Base-by-base conservation (phyloP, 2,113 vertebrate genomes). In the Acrocephalus kingi region DNA sequence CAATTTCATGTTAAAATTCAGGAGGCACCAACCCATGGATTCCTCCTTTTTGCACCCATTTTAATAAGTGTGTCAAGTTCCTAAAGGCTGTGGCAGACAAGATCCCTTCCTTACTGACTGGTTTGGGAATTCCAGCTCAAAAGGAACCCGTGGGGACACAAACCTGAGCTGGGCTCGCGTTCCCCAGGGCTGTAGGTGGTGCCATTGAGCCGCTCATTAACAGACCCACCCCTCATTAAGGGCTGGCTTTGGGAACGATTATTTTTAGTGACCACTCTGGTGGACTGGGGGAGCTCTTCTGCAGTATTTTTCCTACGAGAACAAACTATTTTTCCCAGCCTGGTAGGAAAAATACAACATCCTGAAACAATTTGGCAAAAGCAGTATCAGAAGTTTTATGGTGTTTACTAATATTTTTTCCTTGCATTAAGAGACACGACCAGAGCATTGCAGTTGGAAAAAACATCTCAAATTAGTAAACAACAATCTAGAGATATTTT, bases 121-220 rank as follows among this genome's bases (percentile, higher is more conserved):
- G 18, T 21, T 78, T 79, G 78, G 75, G 62, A 79, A 28, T n/a
- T 82, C 41, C 11, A 80, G n/a, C n/a, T 48, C 21, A 8, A 86
- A 64, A 41, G n/a, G 79, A 69, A 28, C 28, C 23, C 9, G 1
- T 3, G 46, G 48, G 67, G 31, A 81, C 21, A 63, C 46, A 20
- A 10, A 9, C 3, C 8, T 6, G 10, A 18, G 3, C 41, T 7
- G 49, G 52, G 6, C 45, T 64, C 41, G 25, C 31, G 85, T 5
- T 68, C 90, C 94, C 95, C 89, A 52, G 27, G 83, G 93, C 96
- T 94, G 89, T 89, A 98, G 98, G 63, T 94, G 98, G 97, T 72
- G 96, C 96, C 96, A 79, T 80, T 89, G 94, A 62, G 95, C 84
- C 23, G 69, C 22, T 89, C 94, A 56, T 75, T 75, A 84, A 78